Evolutionary conservation across 2,888 invertebrate genomes (phyloP), one percentile per base, ranked within the genome.

Genomic region (Synanthedon formicaeformis): DNA sequence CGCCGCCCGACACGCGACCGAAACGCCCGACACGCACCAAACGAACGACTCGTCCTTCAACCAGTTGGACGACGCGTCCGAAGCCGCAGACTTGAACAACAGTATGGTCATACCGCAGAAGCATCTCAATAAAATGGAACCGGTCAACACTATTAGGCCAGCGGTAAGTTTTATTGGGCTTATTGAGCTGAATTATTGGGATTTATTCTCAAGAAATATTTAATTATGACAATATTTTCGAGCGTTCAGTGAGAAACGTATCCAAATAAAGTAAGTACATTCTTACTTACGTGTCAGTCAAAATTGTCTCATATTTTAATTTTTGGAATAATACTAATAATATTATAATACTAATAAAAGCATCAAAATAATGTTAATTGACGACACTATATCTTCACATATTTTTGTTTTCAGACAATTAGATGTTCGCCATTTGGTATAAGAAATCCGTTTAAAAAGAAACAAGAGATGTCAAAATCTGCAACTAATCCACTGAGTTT

Each of bases 361-460:
- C 27, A 27, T 27, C 8, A 34, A 34, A 34, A 10, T 10, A 34
- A 34, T 34, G 10, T 34, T 23, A 23, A 23, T 23, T 23, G 5
- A 23, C 5, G 23, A 23, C 5, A 23, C 23, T 5, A 5, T 23
- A 5, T 23, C 27, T 12, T 48, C 10, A 8, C 12, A 12, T 41
- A 4, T 51, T 11, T 45, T 52, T 52, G 4, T 41, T 41, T 45
- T 45, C 62, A 87, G 87, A 81, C 85, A 8, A 85, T 87, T 56
- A 85, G 78, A 61, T 74, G 83, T 1, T 82, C 84, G 1, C 81
- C 83, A 0, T 69, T 76, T 1, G 78, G 81, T 11, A 68, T 73
- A 0, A 63, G 89, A 23, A 88, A 89, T 58, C 88, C 90, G 1
- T 88, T 91, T 52, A 90, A 80, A 58, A 89, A 89, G 54, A 84